Base-by-base conservation (phyloP, 1,140 invertebrate genomes). In the Cyclargus thomasi region DNA sequence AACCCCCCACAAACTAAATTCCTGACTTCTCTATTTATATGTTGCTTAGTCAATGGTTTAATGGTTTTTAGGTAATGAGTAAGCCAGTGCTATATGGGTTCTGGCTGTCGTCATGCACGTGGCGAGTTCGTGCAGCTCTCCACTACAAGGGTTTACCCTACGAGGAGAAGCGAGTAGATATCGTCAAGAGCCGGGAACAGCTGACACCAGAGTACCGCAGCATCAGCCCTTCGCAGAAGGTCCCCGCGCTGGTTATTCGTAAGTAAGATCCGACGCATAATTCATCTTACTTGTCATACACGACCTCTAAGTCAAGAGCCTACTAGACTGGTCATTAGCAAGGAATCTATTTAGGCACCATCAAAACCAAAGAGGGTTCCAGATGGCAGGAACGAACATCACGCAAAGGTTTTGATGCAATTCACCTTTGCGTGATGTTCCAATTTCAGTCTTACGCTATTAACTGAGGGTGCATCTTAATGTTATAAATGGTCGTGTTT, bases 141-240 rank as follows among this genome's bases (percentile, higher is more conserved):
- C 73, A 81, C 17, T 35, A 82, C 6, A 91, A 91, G 62, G 55
- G 73, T 2, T 76, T 91, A 5, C 70, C 78, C 0, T 90, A 80
- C 68, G 82, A 86, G 66, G 83, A 90, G 65, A 71, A 73, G 8
- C 22, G 70, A 1, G 74, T 91, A 5, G 90, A 91, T 70, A 91
- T 91, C 29, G 78, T 89, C 5, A 79, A 81, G 18, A 68, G 80
- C 53, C 72, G 67, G 6, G 29, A 67, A 6, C 88, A 91, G 18
- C 67, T 80, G 17, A 81, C 78, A 0, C 78, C 86, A 1, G 65
- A 85, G 35, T 91, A 76, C 64, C 79, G 78, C 53, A 73, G 63
- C 11, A 84, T 91, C 59, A 87, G 87, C 72, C 90, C 90, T 4
- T 74, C 87, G n/a, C 89, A 91, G 67, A 91, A 90, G 72, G 88